Percentiles rank a stretch among this genome's conserved stretches.
Conservation (phyloP, 2,888 invertebrate species). For the Cheiracanthium punctorium region DNA sequence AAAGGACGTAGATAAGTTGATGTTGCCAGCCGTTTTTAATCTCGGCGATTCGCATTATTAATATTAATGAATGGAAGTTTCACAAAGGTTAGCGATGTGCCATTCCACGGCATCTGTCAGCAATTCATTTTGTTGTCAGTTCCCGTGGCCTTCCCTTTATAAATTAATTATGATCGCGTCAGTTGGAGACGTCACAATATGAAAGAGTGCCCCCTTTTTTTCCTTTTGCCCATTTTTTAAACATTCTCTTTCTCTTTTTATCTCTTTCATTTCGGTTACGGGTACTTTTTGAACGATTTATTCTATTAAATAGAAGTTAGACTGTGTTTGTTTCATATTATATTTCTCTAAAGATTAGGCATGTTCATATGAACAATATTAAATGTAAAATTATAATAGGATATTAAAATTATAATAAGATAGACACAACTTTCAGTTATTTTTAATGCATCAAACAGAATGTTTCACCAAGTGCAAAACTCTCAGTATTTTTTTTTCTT, state of each 20-base stretch:
- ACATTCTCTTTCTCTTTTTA: neutral
- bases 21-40: slow-evolving; percentile 53
- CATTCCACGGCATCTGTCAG: slow-evolving; percentile 61
- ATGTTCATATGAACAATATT: no score
- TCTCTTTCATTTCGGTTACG: neutral
- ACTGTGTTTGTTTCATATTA: no score
- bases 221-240: neutral
- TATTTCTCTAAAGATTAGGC: no score
- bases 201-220: slow-evolving; percentile 5
- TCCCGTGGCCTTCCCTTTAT: slow-evolving; percentile 41
- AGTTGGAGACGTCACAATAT: slow-evolving; percentile 41
- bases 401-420: no score
- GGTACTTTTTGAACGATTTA: no score
- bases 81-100: slow-evolving; percentile 37
- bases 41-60: slow-evolving; percentile 67
- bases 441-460: no score
- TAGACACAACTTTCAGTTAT: no score
- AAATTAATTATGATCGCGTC: slow-evolving; percentile 65
- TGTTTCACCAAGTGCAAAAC: no score
- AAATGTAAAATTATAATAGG: no score
- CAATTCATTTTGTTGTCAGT: slow-evolving; percentile 68
- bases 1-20: slow-evolving; percentile 60
- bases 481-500: no score
- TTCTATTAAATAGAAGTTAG: no score
- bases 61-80: slow-evolving; percentile 63